Base-by-base conservation (phyloP, 2,888 invertebrate genomes). In the Andricus quercusramuli region DNA sequence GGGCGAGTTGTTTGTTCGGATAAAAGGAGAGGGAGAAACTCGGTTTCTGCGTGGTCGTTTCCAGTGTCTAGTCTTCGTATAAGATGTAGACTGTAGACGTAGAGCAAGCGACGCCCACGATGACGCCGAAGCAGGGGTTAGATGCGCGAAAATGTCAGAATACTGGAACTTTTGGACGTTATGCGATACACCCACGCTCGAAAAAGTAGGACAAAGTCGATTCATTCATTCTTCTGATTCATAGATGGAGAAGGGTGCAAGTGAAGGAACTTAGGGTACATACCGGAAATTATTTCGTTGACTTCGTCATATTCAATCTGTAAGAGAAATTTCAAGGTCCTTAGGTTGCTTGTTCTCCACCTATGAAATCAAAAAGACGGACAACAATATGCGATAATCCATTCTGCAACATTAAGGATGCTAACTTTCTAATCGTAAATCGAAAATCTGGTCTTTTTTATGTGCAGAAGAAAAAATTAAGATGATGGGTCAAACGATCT, bases 131-230 rank as follows among this genome's bases (percentile, higher is more conserved):
- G 79, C 78, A 66, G 74, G 83, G 79, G 70, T 74, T 59, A 74
- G 78, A 22, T 64, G 74, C 85, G 85, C 85, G 89, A 88, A 89
- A 90, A 90, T 89, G 89, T 90, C 89, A 90, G 89, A 87, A 80
- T 51, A 64, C 64, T 32, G 13, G 47, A 47, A 47, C 17, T 37
- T 9, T 9, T 47, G 47, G 13, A 59, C 41, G 77, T 77, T 77
- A 87, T 89, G 87, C 89, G 89, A 83, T 88, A 87, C 88, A 84
- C 90, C 89, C 87, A 89, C 90, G 88, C 89, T 77, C 78, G 67
- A 80, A 83, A 89, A 91, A 90, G 86, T 91, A 86, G 90, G 89
- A 87, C 90, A 90, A 90, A 91, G 89, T 89, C 90, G 90, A 90
- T 88, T 89, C 89, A 89, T 89, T 89, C 89, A 89, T 89, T 82